Base-by-base conservation (phyloP, 2,113 vertebrate species). In the Acanthisitta chloris region DNA sequence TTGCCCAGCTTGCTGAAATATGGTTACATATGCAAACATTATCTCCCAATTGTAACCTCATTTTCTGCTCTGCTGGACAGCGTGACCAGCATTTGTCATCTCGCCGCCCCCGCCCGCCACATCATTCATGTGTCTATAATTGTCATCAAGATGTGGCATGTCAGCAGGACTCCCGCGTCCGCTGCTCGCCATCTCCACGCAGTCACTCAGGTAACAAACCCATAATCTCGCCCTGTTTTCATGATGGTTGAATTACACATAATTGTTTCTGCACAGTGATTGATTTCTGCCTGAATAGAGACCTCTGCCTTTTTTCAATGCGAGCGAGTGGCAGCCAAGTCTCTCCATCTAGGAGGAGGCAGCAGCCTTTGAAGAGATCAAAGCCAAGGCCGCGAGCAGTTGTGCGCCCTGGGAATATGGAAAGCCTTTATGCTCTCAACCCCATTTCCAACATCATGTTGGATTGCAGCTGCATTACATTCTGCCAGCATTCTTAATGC, bases 291-390 rank as follows among this genome's bases (percentile, higher is more conserved):
- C 98, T 98, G 98, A 98, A 98, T 99, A 99, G 98, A 98, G 98
- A 98, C 98, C 98, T 98, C 98, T 98, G 98, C 98, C 98, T 98
- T 98, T 98, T 98, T 98, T 98, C 98, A 98, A 98, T 98, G 98
- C 97, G 97, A 98, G 98, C 98, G 98, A 99, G 98, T 98, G 96
- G 98, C 98, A 99, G 99, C 99, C 99, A 99, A 99, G 98, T 98
- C 99, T 99, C 98, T 98, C 99, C 98, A 98, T 99, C 99, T 98
- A 99, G 99, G 98, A 99, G 99, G 99, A 99, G 99, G 99, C 99
- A 99, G 99, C 98, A 99, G 99, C 99, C 99, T 99, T 99, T 99
- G 99, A 99, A 99, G 99, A 99, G 99, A 99, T 99, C 99, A 99
- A 99, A 99, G 99, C 99, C 99, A 99, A 99, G 99, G 99, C 99